Evolutionary conservation across 2,113 vertebrate species (phyloP), one percentile per base, ranked within the genome.

Genomic region (Silurus glanis): DNA sequence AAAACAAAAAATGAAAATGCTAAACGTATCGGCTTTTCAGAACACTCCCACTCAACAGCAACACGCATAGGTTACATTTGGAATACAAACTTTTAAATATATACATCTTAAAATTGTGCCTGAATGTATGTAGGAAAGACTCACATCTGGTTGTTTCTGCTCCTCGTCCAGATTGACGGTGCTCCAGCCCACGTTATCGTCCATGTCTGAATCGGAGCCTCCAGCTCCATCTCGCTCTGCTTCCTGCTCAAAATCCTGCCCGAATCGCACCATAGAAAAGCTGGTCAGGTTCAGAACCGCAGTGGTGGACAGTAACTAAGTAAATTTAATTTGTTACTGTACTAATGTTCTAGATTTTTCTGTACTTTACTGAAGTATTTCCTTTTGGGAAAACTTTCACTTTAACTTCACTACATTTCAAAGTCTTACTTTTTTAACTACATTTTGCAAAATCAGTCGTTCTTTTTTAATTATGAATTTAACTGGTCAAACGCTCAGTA

Each of bases 101-200:
- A 37, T 2, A 37, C 37, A 37, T 37, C 37, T 37, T 37, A 37
- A 37, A 37, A 37, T 37, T 37, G 1, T 37, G 1, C 28, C 28
- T 37, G 37, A 37, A 2, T 37, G n/a, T 28, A 56, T 16, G 47
- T 10, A 37, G 17, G 16, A 25, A 80, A 83, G 6, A 80, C 95
- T 94, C 83, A 96, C 96, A 13, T 97, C 97, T 0, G 96, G 93
- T 25, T 95, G 95, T 89, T 95, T 96, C 91, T 96, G 94, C 61
- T 97, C 97, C 88, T 97, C 92, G 0, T 97, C 96, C 93, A 97
- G 87, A 91, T 97, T 97, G 67, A 98, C 97, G 0, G 93, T 97
- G 90, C 96, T 97, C 97, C 97, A 98, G 62, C 97, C 97, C 0
- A 97, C 85, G 69, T 97, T 97, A 69, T 97, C 97, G 75, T 97